Evolutionary conservation across 2,113 vertebrate species (phyloP).

Genomic region (Eurystomus gularis): DNA sequence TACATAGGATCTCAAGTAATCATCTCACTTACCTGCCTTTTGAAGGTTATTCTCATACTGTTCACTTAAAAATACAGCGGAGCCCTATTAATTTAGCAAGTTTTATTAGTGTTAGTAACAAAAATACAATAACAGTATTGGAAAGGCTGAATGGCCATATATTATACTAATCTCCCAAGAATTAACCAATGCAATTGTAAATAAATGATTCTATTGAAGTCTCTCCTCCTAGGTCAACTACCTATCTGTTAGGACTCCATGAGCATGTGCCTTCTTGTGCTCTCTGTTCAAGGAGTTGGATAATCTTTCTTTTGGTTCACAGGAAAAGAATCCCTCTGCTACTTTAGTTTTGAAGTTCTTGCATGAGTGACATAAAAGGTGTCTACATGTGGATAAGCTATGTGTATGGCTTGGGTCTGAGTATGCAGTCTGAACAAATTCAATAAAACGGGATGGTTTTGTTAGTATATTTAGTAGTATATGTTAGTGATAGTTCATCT

Average conservation of each 20-base stretch:
- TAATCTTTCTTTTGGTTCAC: neutral
- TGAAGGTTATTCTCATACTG: neutral
- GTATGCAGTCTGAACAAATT: neutral
- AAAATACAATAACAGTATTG: neutral
- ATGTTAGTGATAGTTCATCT: neutral
- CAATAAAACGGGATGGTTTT: neutral
- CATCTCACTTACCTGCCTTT: neutral
- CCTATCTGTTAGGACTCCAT: neutral
- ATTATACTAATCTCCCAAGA: neutral
- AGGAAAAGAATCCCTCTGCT: neutral
- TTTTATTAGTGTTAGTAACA: neutral
- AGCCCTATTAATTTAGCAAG: neutral
- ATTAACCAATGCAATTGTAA: neutral
- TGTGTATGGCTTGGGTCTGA: neutral
- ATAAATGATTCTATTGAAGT: neutral
- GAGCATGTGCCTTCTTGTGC: neutral
- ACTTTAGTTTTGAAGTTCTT: neutral
- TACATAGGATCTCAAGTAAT: neutral
- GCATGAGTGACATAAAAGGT: accelerated
- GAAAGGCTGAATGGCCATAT: neutral
- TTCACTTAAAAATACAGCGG: neutral
- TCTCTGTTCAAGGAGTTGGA: neutral
- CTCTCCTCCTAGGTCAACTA: neutral
- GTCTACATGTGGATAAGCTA: neutral
- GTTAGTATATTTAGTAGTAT: neutral